Evolutionary conservation across 1,140 invertebrate genomes (phyloP), one percentile per base, ranked within the genome.

Genomic region (Macrobrachium rosenbergii): DNA sequence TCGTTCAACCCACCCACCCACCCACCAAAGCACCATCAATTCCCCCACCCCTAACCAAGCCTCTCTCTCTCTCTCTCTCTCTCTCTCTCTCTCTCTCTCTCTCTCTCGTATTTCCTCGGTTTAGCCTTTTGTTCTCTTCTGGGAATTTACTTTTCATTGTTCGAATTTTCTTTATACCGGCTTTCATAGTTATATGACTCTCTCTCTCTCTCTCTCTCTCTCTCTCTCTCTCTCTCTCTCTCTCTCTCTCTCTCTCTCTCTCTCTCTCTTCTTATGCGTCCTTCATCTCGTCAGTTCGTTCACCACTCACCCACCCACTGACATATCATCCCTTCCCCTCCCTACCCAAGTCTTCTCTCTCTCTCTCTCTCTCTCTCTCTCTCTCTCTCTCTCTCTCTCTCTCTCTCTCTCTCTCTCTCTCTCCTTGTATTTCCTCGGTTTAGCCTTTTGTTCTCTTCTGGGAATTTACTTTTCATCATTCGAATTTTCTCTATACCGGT

Each of bases 191-290:
- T 72, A 21, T 72, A 21, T 72, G 21, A 28, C 69, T 72, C 69
- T 72, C 69, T 72, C 69, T 72, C 69, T 72, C 69, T 72, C 69
- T 72, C 69, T 72, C 69, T 72, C 69, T 72, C 69, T 72, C 69
- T 72, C 45, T 52, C 75, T 77, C 45, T 52, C 75, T 77, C 75
- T 72, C 69, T 72, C 69, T 72, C 69, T 72, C 69, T 72, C 69
- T 72, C 69, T 72, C 69, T 72, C 69, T 72, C 69, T 72, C 69
- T 72, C 69, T 72, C 69, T 72, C 69, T 72, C 69, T 72, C 69
- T 77, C 69, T 72, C 69, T 72, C 69, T 77, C 45, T 77, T 37
- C 43, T 37, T 72, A 7, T 43, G 67, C 62, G 62, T 63, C 67
- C 45, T 43, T 76, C 28, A 7, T 43, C 45, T 45, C 19, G 19